Conservation (phyloP, 2,888 invertebrate species). For the Lasioglossum morio region DNA sequence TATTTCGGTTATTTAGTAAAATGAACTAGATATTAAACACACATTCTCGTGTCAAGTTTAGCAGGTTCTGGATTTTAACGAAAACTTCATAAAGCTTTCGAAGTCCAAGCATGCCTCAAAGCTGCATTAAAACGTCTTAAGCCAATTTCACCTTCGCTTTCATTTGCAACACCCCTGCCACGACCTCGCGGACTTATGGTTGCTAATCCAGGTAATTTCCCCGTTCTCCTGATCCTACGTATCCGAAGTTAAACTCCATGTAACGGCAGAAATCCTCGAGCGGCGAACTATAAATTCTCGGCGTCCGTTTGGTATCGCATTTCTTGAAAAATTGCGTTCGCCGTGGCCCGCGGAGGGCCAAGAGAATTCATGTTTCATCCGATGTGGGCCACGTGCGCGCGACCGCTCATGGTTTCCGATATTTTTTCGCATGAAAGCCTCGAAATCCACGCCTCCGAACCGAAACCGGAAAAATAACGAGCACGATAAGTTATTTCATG, state of each 20-base stretch:
- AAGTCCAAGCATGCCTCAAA: not conserved
- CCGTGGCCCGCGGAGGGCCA: not conserved
- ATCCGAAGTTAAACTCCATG: not conserved
- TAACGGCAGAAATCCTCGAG: not conserved
- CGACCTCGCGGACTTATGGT: not conserved
- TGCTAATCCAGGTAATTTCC: not conserved
- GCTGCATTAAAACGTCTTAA: not conserved
- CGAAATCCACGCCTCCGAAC: not conserved
- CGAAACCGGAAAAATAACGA: not conserved
- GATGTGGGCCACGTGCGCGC: not conserved
- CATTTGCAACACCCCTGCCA: not conserved
- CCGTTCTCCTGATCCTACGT: not conserved
- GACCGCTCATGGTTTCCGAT: not conserved
- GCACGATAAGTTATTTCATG: not conserved
- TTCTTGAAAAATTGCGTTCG: constrained; percentile 7
- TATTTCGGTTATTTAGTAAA: not conserved
- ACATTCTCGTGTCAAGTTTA: not conserved
- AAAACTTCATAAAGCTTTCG: not conserved
- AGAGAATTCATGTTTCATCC: not conserved
- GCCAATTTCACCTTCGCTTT: not conserved
- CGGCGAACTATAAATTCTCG: not conserved
- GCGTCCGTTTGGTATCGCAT: not conserved
- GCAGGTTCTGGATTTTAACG: not conserved
- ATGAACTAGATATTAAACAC: not conserved
- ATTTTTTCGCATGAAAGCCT: not conserved